phyloP scores from a whole-genome alignment of 2,888 invertebrate species.

The Geotrupes spiniger region DNA sequence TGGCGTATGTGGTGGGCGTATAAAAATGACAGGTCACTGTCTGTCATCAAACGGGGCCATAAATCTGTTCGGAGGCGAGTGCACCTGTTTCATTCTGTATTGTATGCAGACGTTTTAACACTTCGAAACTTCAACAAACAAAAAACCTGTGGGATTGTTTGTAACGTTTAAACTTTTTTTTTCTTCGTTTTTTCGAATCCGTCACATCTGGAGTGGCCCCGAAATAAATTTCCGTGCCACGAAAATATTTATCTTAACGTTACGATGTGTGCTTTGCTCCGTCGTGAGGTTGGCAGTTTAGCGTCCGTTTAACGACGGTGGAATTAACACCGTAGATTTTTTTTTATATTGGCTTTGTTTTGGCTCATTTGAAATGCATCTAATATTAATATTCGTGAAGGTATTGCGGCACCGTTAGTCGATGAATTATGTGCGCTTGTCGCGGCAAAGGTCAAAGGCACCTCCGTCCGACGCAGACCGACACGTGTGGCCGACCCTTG shows the following conservation, averaged over 20 bases:
- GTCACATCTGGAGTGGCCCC: neutral
- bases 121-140: neutral
- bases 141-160: neutral
- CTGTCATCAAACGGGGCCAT: conserved; percentile 17
- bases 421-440: no score
- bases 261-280: no score
- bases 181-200: no score
- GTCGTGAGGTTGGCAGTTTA: no score
- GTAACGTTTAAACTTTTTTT: neutral
- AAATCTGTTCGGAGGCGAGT: conserved; percentile 19
- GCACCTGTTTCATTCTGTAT: conserved; percentile 14
- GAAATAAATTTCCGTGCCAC: no score
- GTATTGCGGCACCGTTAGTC: no score
- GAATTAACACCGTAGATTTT: no score
- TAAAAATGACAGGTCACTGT: conserved; percentile 21
- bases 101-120: neutral
- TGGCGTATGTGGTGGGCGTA: conserved; percentile 16
- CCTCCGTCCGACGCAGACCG: neutral
- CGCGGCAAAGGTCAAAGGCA: conserved; percentile 1
- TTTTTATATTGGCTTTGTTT: no score
- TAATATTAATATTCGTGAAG: no score
- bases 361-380: no score
- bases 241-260: no score
- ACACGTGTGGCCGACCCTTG: conserved; percentile 1
- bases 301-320: no score